Evolutionary conservation across 1,140 invertebrate genomes (phyloP), one percentile per base, ranked within the genome.

Genomic region (Plodia interpunctella): DNA sequence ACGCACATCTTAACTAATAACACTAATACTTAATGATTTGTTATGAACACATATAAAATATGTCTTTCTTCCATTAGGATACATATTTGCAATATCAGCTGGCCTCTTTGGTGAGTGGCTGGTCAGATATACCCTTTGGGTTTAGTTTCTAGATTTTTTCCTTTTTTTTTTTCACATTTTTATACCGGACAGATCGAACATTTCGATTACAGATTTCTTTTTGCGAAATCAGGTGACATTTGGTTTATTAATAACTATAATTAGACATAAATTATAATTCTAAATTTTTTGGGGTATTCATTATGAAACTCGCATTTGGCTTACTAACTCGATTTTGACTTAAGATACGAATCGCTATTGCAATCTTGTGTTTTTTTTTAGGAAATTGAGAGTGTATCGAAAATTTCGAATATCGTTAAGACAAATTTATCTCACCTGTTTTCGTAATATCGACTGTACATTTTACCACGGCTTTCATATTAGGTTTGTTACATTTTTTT

Each of bases 91-190:
- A 86, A 83, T 82, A 80, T 78, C 86, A 85, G 84, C 75, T 86
- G 80, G 84, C 83, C 83, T 82, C 80, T 60, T 78, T 86, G 84
- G 86, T 88, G 86, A 88, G 86, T 88, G 80, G 74, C 76, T 75
- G 62, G 68, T 68, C 65, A 56, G 50, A 63, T 51, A 49, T 60
- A 56, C 52, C 25, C 56, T 54, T 70, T 61, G 44, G 49, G 55
- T 66, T 78, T 76, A 69, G 60, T 71, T 71, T 51, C n/a, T 78
- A 72, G 65, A 49, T 63, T 49, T 59, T 59, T 20, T 52, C 63
- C 57, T 63, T 59, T 59, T 60, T 65, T 60, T 54, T 49, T 35
- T 65, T 44, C 38, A 44, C n/a, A 44, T 44, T 44, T 44, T 44
- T 44, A 44, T 15, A 15, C 5, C 1, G 3, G 15, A 44, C 38